A percentile compares a stretch with the other conserved stretches of the same genome.
Conservation (phyloP, 2,888 invertebrate genomes). For the Pardosa pseudoannulata region DNA sequence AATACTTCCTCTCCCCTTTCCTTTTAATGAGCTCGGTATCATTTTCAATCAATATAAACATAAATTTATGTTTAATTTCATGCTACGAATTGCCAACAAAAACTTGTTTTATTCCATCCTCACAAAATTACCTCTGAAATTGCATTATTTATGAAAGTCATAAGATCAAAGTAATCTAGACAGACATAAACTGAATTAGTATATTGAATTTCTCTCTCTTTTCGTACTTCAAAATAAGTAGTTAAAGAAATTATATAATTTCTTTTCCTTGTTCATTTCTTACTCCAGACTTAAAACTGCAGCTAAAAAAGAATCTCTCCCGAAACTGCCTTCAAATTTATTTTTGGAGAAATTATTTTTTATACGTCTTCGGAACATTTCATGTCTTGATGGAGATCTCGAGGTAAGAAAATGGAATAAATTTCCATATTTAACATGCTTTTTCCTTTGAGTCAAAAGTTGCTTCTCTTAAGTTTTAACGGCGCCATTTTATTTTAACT, state of each 20-base stretch:
- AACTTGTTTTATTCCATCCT: not conserved
- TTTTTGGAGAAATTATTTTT: conserved; percentile 4
- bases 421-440: conserved; percentile 6
- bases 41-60: too few relatives aligned
- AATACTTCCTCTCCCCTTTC: not conserved
- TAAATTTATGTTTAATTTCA: too few relatives aligned
- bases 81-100: too few relatives aligned
- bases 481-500: not conserved
- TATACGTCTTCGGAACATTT: not conserved
- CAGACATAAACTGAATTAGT: not conserved
- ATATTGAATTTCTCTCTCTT: not conserved
- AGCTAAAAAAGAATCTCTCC: not conserved
- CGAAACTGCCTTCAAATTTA: not conserved
- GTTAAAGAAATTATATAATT: not conserved
- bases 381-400: not conserved
- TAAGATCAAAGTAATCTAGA: not conserved
- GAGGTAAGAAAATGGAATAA: not conserved
- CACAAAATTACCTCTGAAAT: not conserved
- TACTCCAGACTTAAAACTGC: not conserved
- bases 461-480: not conserved
- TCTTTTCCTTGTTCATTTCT: not conserved
- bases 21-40: not conserved
- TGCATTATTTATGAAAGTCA: not conserved
- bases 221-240: not conserved
- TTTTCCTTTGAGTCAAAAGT: conserved; percentile 6